Evolutionary conservation across 2,888 invertebrate genomes (phyloP), one percentile per base, ranked within the genome.

Genomic region (Gymnocheta viridis): DNA sequence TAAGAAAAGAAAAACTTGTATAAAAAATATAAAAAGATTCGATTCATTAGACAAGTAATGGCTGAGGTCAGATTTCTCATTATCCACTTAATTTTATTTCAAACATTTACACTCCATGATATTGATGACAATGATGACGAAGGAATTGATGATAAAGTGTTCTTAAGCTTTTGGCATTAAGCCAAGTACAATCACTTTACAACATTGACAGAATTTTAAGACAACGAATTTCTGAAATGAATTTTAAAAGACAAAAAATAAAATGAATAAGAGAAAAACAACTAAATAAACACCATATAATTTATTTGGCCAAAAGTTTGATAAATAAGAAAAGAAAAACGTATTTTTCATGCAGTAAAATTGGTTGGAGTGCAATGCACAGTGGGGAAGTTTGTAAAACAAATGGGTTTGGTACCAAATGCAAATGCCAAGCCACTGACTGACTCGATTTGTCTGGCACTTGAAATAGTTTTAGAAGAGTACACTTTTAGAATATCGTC

Each of bases 51-150:
- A n/a, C 24, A 51, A 12, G 27, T 27, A 27, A 24, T 24, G 10
- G 7, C 7, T 41, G 38, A 56, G 54, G 54, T 70, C 70, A 70
- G 29, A 56, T 44, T 56, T 56, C 56, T 70, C 41, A 56, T 70
- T 70, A 56, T 72, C 56, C 7, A 5, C n/a, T 32, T 22, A 58
- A 58, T 29, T 58, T 22, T 73, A 35, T 47, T 73, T 35, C 3
- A 49, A n/a, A 10, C 44, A 49, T 24, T 35, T 17, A 32, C 44
- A 60, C 32, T 24, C 17, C 35, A 35, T 49, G 60, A 24, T 47
- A 35, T 49, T 17, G 47, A 60, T 35, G 60, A 35, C 27, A 49
- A 73, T 35, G 47, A 60, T 49, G 49, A 12, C 17, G 27, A 22
- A n/a, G n/a, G 12, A 35, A 49, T 7, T 38, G 41, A 73, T 73